Evolutionary conservation across 1,140 invertebrate species (phyloP).

Genomic region (Drosophila fuyamai): DNA sequence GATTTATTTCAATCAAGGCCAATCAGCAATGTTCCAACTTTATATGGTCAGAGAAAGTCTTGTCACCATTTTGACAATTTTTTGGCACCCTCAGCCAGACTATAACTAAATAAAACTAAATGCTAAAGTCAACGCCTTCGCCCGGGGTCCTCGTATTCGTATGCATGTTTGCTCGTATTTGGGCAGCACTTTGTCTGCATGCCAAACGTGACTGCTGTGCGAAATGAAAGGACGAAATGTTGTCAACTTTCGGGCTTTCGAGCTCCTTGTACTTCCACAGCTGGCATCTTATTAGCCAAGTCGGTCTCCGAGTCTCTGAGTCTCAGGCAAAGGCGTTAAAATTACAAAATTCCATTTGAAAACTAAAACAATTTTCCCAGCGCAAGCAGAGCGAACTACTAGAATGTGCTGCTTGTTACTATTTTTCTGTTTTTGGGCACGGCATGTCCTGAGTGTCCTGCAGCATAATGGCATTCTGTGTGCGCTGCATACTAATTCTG

Average conservation of each 20-base stretch:
- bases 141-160: slow-evolving; percentile 18
- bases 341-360: slow-evolving; percentile 83
- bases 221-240: slow-evolving; percentile 46
- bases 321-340: slow-evolving; percentile 69
- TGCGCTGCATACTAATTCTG: slow-evolving; percentile 78
- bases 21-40: slow-evolving; percentile 10
- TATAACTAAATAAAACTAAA: slow-evolving; percentile 36
- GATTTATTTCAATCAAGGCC: slow-evolving; percentile 19
- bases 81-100: slow-evolving; percentile 7
- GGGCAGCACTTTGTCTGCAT: slow-evolving; percentile 65
- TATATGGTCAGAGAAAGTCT: slow-evolving; percentile 1
- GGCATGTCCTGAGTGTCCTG: slow-evolving; percentile 72
- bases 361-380: slow-evolving; percentile 77
- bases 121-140: slow-evolving; percentile 45
- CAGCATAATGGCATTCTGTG: slow-evolving; percentile 79
- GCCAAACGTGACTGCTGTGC: slow-evolving; percentile 71
- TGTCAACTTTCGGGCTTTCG: slow-evolving; percentile 43
- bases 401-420: slow-evolving; percentile 51
- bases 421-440: slow-evolving; percentile 32
- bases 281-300: slow-evolving; percentile 47
- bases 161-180: slow-evolving; percentile 52
- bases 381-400: slow-evolving; percentile 38
- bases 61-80: slow-evolving; percentile 1
- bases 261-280: not conserved
- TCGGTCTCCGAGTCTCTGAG: slow-evolving; percentile 3